These are phyloP conservation scores for Subacronicta megacephala DNA, from an alignment of 2,888 invertebrate species.

Conservation along the genomic window DNA sequence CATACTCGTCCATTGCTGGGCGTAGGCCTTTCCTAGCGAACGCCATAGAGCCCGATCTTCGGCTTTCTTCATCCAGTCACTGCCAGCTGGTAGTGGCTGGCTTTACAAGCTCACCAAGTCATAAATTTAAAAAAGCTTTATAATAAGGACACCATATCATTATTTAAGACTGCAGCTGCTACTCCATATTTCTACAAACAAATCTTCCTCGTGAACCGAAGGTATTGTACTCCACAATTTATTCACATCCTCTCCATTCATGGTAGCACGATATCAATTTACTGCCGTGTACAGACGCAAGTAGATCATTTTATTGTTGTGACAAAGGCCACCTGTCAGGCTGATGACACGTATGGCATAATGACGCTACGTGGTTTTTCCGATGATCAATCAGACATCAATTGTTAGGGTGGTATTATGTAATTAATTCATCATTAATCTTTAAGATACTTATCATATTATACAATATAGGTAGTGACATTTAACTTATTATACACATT, in stretches of 20 bases:
- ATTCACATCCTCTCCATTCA: constrained; percentile 40
- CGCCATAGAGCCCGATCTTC: too few species aligned
- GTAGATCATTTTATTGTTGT: constrained; percentile 36
- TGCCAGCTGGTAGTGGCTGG: too few species aligned
- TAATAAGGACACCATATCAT: too few species aligned
- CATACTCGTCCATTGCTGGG: too few species aligned
- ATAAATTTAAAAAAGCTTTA: too few species aligned
- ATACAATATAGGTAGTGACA: too few species aligned
- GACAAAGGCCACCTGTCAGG: constrained; percentile 36
- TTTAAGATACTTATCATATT: too few species aligned
- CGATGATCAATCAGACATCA: constrained; percentile 8
- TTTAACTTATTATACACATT: too few species aligned
- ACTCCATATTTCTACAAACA: constrained; percentile 16
- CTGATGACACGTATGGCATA: constrained; percentile 22
- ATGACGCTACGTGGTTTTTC: constrained; percentile 11
- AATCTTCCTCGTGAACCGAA: constrained; percentile 22
- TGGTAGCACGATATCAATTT: constrained; percentile 41
- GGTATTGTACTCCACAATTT: constrained; percentile 36
- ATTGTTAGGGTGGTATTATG: background rate
- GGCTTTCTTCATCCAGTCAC: too few species aligned
- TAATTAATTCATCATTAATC: background rate
- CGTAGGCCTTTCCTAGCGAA: too few species aligned
- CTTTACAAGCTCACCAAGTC: too few species aligned
- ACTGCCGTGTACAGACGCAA: constrained; percentile 23
- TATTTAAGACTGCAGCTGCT: background rate